These are phyloP conservation scores for Dreissena polymorpha DNA, from an alignment of 1,140 invertebrate genomes.

Conservation along the genomic window DNA sequence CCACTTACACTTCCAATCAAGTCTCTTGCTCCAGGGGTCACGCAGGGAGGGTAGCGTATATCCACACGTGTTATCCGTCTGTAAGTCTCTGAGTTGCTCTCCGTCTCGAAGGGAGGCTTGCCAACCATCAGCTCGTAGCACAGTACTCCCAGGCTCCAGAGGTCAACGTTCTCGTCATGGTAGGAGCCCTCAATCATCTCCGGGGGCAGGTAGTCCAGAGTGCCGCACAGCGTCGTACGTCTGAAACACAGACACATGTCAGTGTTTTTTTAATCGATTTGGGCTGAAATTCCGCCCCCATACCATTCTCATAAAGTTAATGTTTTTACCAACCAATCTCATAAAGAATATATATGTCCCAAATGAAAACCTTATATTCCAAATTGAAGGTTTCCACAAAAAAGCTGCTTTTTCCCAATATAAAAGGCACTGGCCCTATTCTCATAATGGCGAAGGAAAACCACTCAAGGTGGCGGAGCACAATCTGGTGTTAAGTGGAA, in stretches of 20 bases:
- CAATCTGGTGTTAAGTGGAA: too few species aligned
- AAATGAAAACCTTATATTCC: too few species aligned
- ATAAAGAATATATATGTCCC: too few species aligned
- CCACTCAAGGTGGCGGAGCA: too few species aligned
- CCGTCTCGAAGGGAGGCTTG: constrained; percentile 93
- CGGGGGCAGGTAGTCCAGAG: constrained; percentile 96
- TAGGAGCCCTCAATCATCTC: constrained; percentile 96
- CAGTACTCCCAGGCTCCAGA: constrained; percentile 96
- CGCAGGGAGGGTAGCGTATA: constrained; percentile 87
- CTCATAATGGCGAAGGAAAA: too few species aligned
- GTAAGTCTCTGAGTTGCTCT: constrained; percentile 90
- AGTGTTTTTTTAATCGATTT: too few species aligned
- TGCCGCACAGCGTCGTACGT: constrained; percentile 95
- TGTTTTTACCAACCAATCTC: too few species aligned
- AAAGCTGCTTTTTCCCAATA: too few species aligned
- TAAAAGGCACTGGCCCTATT: too few species aligned
- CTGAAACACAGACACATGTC: constrained; percentile 79
- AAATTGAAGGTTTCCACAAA: too few species aligned
- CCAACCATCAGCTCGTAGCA: constrained; percentile 95
- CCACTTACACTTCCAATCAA: constrained; percentile 89
- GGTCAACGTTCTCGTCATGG: constrained; percentile 95
- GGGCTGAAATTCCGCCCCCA: too few species aligned
- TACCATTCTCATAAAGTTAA: too few species aligned
- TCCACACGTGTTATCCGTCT: constrained; percentile 89
- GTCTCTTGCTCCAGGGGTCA: constrained; percentile 89